Evolutionary conservation across 2,888 invertebrate species (phyloP).

Genomic region (Neoitamus cyanurus): DNA sequence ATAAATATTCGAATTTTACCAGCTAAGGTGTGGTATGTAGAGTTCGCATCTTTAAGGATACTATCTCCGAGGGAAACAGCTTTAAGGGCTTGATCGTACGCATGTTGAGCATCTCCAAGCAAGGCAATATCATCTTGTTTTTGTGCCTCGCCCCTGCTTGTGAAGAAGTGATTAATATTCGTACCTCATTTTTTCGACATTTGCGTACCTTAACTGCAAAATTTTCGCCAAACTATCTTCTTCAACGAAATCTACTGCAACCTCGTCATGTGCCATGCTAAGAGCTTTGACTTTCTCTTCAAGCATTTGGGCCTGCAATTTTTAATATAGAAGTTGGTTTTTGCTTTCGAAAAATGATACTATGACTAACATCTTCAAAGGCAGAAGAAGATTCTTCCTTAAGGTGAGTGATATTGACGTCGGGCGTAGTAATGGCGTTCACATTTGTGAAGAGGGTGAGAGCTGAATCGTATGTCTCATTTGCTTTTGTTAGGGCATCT

Average conservation of each 20-base stretch:
- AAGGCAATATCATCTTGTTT: constrained; percentile 85
- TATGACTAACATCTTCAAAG: constrained; percentile 72
- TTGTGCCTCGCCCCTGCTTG: constrained; percentile 70
- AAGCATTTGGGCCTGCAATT: neutral
- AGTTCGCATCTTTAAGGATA: constrained; percentile 81
- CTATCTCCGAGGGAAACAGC: constrained; percentile 88
- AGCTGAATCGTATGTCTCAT: constrained; percentile 83
- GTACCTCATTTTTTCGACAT: neutral
- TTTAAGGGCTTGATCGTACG: constrained; percentile 80
- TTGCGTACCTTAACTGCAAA: neutral
- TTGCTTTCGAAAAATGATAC: neutral
- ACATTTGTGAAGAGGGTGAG: constrained; percentile 83
- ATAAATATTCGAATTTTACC: constrained; percentile 55
- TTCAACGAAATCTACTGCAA: constrained; percentile 73
- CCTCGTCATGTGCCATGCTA: constrained; percentile 66
- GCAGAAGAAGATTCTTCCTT: constrained; percentile 75
- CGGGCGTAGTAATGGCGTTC: constrained; percentile 80
- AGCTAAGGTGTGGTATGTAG: constrained; percentile 76
- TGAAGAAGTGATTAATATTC: neutral
- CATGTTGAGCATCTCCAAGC: constrained; percentile 80
- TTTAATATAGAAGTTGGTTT: too few relatives aligned
- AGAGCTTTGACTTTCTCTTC: constrained; percentile 59
- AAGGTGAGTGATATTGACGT: constrained; percentile 77
- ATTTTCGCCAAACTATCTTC: constrained; percentile 75
- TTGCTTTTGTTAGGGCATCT: constrained; percentile 79